These are phyloP conservation scores for Hozukius guyotensis DNA, from an alignment of 2,797 vertebrate genomes.

Conservation along the genomic window DNA sequence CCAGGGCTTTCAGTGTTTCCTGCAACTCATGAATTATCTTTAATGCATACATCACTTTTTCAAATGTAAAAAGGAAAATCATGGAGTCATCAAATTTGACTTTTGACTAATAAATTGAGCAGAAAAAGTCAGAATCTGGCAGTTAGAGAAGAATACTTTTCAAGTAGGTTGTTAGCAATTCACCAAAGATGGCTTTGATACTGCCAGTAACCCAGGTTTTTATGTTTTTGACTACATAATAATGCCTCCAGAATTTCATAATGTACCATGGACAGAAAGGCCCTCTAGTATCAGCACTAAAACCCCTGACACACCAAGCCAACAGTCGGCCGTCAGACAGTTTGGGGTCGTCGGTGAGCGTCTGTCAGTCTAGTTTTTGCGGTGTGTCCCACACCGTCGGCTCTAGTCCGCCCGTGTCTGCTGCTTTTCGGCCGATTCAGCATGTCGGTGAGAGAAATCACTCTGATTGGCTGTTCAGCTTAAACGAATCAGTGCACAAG, in stretches of 20 bases:
- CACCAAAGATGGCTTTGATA: neutral
- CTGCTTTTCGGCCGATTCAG: too few species aligned
- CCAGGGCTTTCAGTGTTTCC: neutral
- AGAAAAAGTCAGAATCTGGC: neutral
- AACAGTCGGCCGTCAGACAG: too few species aligned
- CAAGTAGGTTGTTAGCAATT: neutral
- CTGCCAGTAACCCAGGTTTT: neutral
- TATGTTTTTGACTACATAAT: neutral
- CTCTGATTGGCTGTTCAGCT: too few species aligned
- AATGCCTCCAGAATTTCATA: neutral
- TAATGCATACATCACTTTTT: neutral
- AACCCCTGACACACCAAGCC: too few species aligned
- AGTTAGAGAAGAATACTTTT: neutral
- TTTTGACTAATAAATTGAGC: neutral
- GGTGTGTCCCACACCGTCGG: too few species aligned
- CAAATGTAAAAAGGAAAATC: neutral
- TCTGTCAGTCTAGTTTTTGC: too few species aligned
- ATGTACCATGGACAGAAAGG: neutral
- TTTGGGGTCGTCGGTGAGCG: too few species aligned
- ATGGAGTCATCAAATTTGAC: neutral
- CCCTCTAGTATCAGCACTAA: neutral
- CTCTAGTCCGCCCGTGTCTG: too few species aligned
- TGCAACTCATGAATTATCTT: constrained; percentile 9
- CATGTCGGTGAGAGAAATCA: too few species aligned
- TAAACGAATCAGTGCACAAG: too few species aligned